These are phyloP conservation scores for Homarus americanus DNA, from an alignment of 1,140 invertebrate species.

Conservation along the genomic window DNA sequence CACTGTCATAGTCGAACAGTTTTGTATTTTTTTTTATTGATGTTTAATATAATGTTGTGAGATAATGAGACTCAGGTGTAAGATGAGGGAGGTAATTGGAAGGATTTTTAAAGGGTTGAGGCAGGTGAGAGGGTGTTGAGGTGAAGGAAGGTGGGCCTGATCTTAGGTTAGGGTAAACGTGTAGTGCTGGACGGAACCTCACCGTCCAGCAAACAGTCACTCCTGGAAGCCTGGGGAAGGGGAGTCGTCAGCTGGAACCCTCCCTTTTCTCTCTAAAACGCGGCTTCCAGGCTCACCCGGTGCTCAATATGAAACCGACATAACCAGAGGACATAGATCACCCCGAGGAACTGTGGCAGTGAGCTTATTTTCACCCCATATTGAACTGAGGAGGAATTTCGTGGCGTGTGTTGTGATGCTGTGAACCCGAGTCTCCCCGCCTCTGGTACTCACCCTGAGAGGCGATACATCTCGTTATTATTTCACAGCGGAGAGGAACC, in stretches of 20 bases:
- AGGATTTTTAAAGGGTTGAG: neutral
- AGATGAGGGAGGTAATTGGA: neutral
- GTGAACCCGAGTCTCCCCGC: neutral
- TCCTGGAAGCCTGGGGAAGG: slow-evolving; percentile 36
- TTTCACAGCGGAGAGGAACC: neutral
- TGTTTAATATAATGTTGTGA: neutral
- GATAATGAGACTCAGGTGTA: neutral
- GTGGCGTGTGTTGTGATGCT: slow-evolving; percentile 22
- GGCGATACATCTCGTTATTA: neutral
- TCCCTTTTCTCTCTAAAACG: neutral
- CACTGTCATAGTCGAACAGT: neutral
- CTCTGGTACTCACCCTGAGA: neutral
- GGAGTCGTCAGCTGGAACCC: slow-evolving; percentile 1
- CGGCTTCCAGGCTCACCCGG: neutral
- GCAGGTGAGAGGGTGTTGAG: neutral
- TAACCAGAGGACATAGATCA: neutral
- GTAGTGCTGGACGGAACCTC: neutral
- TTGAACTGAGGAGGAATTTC: neutral
- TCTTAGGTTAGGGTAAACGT: neutral
- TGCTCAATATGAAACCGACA: neutral
- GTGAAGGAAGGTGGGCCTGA: neutral
- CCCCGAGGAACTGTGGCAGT: neutral
- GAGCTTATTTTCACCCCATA: too few relatives aligned
- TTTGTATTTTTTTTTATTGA: neutral
- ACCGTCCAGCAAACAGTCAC: slow-evolving; percentile 7